Evolutionary conservation across 2,888 invertebrate genomes (phyloP).

Genomic region (Cataglyphis rosenhaueri): DNA sequence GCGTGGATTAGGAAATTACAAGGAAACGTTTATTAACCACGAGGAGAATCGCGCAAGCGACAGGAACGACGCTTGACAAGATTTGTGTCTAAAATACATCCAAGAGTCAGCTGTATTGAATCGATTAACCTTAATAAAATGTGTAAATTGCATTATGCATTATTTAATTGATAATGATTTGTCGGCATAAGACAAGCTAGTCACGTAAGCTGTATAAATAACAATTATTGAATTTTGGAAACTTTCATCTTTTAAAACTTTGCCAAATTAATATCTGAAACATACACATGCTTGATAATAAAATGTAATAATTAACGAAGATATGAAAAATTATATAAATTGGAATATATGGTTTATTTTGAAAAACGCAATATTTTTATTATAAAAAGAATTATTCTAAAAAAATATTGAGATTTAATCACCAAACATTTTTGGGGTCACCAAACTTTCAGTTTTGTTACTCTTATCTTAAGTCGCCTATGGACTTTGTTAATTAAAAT

Average conservation of each 20-base stretch:
- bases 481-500: conserved; percentile 52
- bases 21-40: conserved; percentile 71
- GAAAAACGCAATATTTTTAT: neutral
- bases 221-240: neutral
- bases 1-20: conserved; percentile 68
- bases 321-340: neutral
- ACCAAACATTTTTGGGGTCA: neutral
- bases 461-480: conserved; percentile 26
- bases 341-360: neutral
- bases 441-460: conserved; percentile 21
- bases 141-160: neutral
- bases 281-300: neutral
- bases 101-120: neutral
- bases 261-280: neutral
- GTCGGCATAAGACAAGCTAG: neutral
- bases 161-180: neutral
- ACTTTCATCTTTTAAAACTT: neutral
- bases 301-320: neutral
- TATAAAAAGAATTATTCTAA: neutral
- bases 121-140: neutral
- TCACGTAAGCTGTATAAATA: neutral
- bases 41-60: conserved; percentile 22
- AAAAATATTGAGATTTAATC: neutral
- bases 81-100: neutral
- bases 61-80: neutral